phyloP scores from a whole-genome alignment of 1,140 invertebrate genomes.

The Nixonia krombeini region DNA sequence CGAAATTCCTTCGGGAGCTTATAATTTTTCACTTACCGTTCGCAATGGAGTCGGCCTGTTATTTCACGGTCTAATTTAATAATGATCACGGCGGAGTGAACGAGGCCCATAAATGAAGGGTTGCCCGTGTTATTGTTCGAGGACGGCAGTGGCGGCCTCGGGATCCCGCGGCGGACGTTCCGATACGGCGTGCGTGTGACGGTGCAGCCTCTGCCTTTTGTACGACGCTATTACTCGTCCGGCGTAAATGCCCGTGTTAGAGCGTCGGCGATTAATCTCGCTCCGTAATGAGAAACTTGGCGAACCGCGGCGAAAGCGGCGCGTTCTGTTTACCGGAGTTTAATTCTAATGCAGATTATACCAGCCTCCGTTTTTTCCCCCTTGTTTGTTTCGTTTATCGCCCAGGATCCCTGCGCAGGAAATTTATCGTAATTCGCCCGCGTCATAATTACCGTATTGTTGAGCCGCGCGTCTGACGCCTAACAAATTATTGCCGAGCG shows the following conservation, averaged over 20 bases:
- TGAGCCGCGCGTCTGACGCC: no score
- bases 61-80: conserved; percentile 26
- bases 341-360: conserved; percentile 46
- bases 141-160: conserved; percentile 6
- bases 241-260: conserved; percentile 35
- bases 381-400: conserved; percentile 40
- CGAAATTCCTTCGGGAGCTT: conserved; percentile 42
- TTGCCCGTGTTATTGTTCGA: conserved; percentile 1
- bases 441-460: no score
- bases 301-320: conserved; percentile 42
- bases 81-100: neutral
- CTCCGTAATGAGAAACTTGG: conserved; percentile 46
- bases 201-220: conserved; percentile 16
- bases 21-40: conserved; percentile 53
- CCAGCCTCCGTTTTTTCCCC: conserved; percentile 37
- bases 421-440: conserved; percentile 29
- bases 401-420: conserved; percentile 8
- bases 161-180: no score
- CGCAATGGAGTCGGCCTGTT: no score
- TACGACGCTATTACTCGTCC: conserved; percentile 28
- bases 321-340: conserved; percentile 34
- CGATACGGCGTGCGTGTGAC: conserved; percentile 23
- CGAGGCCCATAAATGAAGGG: conserved; percentile 11
- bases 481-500: no score
- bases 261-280: conserved; percentile 42